A percentile compares a stretch with the other conserved stretches of the same genome.
phyloP scores from a whole-genome alignment of 1,140 invertebrate species.

The Drosophila athabasca region DNA sequence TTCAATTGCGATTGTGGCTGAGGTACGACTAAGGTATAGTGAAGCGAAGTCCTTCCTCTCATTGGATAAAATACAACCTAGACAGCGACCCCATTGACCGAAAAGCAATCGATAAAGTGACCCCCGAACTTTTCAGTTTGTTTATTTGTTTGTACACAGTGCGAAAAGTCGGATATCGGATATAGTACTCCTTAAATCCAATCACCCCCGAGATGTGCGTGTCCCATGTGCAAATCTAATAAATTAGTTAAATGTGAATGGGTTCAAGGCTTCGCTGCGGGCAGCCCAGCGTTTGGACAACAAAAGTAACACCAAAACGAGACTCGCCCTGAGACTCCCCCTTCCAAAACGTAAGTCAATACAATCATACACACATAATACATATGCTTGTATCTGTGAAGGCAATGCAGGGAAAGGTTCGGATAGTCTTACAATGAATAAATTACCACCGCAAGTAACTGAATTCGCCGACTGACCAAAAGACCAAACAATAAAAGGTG shows the following conservation, averaged over 20 bases:
- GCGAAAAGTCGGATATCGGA: constrained; percentile 35
- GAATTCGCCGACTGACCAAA: no score
- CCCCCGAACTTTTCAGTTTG: constrained; percentile 38
- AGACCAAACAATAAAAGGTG: no score
- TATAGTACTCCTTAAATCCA: constrained; percentile 22
- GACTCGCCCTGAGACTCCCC: background rate
- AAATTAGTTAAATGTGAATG: constrained; percentile 48
- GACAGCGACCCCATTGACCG: constrained; percentile 23
- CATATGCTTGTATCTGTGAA: no score
- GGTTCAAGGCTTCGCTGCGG: constrained; percentile 39
- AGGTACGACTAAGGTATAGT: constrained; percentile 16
- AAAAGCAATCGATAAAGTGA: constrained; percentile 70
- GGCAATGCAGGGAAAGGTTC: no score
- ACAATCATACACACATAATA: constrained; percentile 16
- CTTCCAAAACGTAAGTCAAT: constrained; percentile 18
- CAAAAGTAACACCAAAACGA: constrained; percentile 17
- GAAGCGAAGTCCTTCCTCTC: background rate
- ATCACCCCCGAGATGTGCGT: constrained; percentile 40
- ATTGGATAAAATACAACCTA: background rate
- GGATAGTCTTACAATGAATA: no score
- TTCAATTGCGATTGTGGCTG: constrained; percentile 20
- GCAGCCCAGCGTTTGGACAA: background rate
- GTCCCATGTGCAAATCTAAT: constrained; percentile 18
- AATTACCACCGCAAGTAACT: no score
- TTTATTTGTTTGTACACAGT: constrained; percentile 42